Evolutionary conservation across 1,140 invertebrate genomes (phyloP).

Genomic region (Tetramorium simillimum): DNA sequence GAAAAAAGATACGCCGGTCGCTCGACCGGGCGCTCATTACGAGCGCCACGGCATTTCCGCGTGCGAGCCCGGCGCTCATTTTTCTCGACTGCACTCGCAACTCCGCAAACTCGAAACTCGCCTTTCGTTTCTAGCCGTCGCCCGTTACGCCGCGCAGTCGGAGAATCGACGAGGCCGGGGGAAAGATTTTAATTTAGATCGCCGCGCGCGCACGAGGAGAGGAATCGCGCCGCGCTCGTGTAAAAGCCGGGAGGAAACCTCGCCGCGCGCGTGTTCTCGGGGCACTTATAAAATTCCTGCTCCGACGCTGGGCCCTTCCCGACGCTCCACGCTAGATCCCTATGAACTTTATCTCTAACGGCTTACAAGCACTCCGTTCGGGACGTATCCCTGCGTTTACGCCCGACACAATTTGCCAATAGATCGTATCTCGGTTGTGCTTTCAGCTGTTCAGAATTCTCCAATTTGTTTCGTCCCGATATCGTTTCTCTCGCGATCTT

Average conservation of each 20-base stretch:
- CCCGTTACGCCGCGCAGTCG: conserved; percentile 33
- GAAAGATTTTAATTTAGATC: conserved; percentile 41
- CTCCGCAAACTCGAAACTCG: neutral
- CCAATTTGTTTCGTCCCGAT: neutral
- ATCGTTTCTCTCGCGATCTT: neutral
- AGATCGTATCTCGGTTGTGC: conserved; percentile 1
- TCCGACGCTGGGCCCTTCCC: conserved; percentile 25
- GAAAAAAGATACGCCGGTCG: conserved; percentile 29
- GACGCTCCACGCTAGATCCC: conserved; percentile 13
- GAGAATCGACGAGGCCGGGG: conserved; percentile 20
- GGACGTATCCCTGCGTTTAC: conserved; percentile 36
- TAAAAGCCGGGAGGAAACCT: conserved; percentile 30
- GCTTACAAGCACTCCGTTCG: conserved; percentile 22
- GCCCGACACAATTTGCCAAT: conserved; percentile 43
- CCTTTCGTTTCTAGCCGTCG: conserved; percentile 19
- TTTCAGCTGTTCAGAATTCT: neutral
- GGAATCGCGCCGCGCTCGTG: conserved; percentile 39
- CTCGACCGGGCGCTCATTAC: conserved; percentile 25
- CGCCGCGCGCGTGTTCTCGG: conserved; percentile 5
- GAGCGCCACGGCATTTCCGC: conserved; percentile 13
- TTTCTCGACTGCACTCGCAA: conserved; percentile 17
- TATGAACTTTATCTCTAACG: conserved; percentile 42
- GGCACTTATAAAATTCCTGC: conserved; percentile 39
- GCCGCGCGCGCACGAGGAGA: conserved; percentile 1
- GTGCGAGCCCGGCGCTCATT: conserved; percentile 6